Evolutionary conservation across 1,140 invertebrate genomes (phyloP).

Genomic region (Babylonia areolata): DNA sequence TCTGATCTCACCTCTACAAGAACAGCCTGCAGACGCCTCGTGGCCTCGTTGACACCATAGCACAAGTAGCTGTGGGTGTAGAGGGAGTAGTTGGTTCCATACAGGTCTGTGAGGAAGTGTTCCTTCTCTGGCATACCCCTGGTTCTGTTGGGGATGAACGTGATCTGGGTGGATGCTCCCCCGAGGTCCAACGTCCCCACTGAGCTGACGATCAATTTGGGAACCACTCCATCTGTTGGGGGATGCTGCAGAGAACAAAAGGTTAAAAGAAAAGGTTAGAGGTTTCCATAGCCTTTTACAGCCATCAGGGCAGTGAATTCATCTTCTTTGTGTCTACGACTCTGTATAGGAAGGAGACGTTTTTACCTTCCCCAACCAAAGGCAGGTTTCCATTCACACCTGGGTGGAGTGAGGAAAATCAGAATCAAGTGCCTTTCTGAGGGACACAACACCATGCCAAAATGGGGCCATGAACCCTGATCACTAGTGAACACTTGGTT

Average conservation of each 20-base stretch:
- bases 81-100: constrained; percentile 74
- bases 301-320: too few relatives aligned
- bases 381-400: too few relatives aligned
- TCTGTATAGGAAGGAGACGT: too few relatives aligned
- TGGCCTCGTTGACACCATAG: constrained; percentile 76
- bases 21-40: constrained; percentile 52
- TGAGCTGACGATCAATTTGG: constrained; percentile 46
- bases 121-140: constrained; percentile 49
- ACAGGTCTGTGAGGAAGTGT: constrained; percentile 67
- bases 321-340: too few relatives aligned
- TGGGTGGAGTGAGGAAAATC: too few relatives aligned
- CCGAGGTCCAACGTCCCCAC: constrained; percentile 78
- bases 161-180: constrained; percentile 79
- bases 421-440: too few relatives aligned
- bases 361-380: too few relatives aligned
- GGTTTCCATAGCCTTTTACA: too few relatives aligned
- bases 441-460: too few relatives aligned
- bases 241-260: constrained; percentile 28
- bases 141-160: constrained; percentile 69
- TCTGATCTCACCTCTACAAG: constrained; percentile 63
- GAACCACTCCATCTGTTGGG: constrained; percentile 13
- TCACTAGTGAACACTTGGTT: too few relatives aligned
- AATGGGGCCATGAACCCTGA: too few relatives aligned
- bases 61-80: constrained; percentile 78
- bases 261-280: neutral